phyloP scores from a whole-genome alignment of 2,797 vertebrate species.

The Gymnothorax reevesii region DNA sequence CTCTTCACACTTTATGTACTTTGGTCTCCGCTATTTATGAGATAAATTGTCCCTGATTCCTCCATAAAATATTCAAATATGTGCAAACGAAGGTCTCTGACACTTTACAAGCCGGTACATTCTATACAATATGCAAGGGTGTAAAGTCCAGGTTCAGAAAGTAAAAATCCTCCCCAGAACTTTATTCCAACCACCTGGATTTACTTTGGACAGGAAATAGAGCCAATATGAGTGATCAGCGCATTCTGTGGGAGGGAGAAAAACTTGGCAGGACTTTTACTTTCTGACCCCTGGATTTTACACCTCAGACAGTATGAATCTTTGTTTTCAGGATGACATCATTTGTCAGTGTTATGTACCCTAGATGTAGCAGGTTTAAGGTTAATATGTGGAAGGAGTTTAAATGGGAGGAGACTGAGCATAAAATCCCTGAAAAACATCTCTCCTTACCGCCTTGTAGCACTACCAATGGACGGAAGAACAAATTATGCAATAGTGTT shows the following conservation, averaged over 20 bases:
- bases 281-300: background rate
- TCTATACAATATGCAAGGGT: background rate
- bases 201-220: too few species aligned
- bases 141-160: too few species aligned
- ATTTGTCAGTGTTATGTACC: background rate
- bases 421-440: background rate
- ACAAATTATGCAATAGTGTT: too few species aligned
- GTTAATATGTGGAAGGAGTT: background rate
- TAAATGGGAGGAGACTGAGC: conserved; percentile 19
- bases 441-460: too few species aligned
- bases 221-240: too few species aligned
- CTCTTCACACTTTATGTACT: conserved; percentile 34
- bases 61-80: conserved; percentile 21
- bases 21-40: conserved; percentile 20
- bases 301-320: too few species aligned
- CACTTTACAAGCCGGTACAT: background rate
- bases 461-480: too few species aligned
- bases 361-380: background rate
- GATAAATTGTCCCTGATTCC: conserved; percentile 38
- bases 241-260: too few species aligned
- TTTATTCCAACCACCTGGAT: too few species aligned
- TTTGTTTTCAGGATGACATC: background rate
- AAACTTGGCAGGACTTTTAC: background rate
- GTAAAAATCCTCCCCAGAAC: too few species aligned
- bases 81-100: background rate